A percentile compares a stretch with the other conserved stretches of the same genome.
Evolutionary conservation across 2,888 invertebrate species (phyloP).

Genomic region (Cataglyphis rosenhaueri): DNA sequence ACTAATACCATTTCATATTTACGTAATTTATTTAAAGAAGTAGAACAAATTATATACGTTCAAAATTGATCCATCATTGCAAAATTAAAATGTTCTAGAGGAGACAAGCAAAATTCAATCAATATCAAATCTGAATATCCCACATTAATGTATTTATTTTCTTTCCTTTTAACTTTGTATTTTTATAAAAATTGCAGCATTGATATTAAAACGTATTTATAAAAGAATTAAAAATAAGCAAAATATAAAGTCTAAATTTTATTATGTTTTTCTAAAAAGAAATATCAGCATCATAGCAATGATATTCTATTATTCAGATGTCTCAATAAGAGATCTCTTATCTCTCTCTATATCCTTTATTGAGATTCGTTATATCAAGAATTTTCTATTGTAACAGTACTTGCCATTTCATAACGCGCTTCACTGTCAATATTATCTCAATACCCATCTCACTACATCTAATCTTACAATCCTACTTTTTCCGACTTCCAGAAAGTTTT

Average conservation of each 20-base stretch:
- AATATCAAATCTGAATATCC: background rate
- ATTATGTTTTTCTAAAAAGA: background rate
- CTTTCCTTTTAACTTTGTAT: background rate
- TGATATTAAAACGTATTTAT: background rate
- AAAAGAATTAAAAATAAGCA: background rate
- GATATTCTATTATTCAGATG: background rate
- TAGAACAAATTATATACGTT: background rate
- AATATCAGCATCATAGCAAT: background rate
- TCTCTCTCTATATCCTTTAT: background rate
- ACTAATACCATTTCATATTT: background rate
- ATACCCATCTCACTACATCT: background rate
- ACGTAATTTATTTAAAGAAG: background rate
- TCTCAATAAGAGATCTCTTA: background rate
- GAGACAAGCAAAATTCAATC: background rate
- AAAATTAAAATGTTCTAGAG: background rate
- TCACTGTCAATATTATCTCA: constrained; percentile 22
- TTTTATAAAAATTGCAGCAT: background rate
- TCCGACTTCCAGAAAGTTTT: constrained; percentile 37
- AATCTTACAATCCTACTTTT: constrained; percentile 33
- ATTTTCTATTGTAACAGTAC: background rate
- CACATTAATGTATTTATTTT: background rate
- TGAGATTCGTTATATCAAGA: background rate
- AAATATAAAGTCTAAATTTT: background rate
- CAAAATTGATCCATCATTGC: background rate
- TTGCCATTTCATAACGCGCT: background rate